Base-by-base conservation (phyloP, 1,140 invertebrate genomes). In the Habropoda laboriosa region DNA sequence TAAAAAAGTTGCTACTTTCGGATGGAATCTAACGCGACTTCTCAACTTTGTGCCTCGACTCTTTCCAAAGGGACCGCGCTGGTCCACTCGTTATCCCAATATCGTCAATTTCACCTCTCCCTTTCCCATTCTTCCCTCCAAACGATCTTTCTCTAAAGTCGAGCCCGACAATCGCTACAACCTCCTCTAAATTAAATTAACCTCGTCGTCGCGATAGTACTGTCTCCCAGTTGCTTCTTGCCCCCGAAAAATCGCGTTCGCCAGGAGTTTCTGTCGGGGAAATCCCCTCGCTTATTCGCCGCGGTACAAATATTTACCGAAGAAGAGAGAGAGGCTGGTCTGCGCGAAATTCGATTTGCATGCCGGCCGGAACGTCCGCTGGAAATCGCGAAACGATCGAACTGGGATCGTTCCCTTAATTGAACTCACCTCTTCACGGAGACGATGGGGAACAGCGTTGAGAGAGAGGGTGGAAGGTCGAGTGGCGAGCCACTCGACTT, bases 11-110 rank as follows among this genome's bases (percentile, higher is more conserved):
- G 35, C 63, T 27, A 57, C n/a, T 55, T 24, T n/a, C 8, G 13
- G 49, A 42, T 67, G 49, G 51, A 76, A 76, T 76, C 61, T 76
- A 57, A 45, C 27, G 61, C 35, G 61, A 67, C 51, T 76, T 75
- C 3, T 45, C 27, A 45, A 76, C 63, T 55, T 51, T 55, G 45
- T n/a, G 10, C 6, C 42, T 0, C 38, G 16, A n/a, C 10, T 7
- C 30, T 27, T 32, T 27, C 24, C n/a, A 8, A 12, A 7, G 32
- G 35, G 24, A 13, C 12, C 47, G 16, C 27, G 13, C 5, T 35
- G 32, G 40, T 24, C 21, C 32, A 38, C 35, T 53, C 21, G 21
- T 57, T 55, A 57, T 35, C 35, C 49, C 27, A n/a, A 24, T 38
- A 42, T 42, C 18, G 42, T 3, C 16, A 10, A 42, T 42, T 67